These are phyloP conservation scores for Melipona bicolor DNA, from an alignment of 2,888 invertebrate species.

Conservation along the genomic window DNA sequence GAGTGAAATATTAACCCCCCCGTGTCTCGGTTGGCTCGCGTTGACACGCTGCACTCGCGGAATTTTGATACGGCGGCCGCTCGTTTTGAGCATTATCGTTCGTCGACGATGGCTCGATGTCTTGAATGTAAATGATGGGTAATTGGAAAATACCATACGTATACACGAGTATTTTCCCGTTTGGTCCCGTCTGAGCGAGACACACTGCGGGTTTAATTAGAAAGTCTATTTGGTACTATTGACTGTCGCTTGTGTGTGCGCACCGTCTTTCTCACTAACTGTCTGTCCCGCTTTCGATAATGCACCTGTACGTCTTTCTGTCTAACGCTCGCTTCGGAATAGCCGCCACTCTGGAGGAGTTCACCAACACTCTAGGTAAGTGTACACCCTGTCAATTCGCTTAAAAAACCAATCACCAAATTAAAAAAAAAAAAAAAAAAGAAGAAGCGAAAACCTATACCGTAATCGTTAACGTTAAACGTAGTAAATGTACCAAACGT, in stretches of 20 bases:
- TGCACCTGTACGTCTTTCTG: slow-evolving; percentile 59
- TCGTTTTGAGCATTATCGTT: neutral
- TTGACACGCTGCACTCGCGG: slow-evolving; percentile 5
- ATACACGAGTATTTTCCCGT: neutral
- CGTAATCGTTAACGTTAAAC: too few species aligned
- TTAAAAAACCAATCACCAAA: neutral
- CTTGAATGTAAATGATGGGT: slow-evolving; percentile 1
- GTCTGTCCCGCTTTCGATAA: slow-evolving; percentile 50
- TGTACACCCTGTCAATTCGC: slow-evolving; percentile 41
- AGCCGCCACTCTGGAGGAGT: slow-evolving; percentile 81
- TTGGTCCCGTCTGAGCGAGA: neutral
- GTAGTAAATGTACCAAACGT: too few species aligned
- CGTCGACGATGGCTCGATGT: neutral
- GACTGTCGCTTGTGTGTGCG: slow-evolving; percentile 24
- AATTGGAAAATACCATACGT: neutral
- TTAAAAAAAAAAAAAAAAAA: neutral
- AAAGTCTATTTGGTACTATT: neutral
- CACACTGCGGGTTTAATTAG: neutral
- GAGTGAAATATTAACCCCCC: slow-evolving; percentile 56
- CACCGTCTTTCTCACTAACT: slow-evolving; percentile 25
- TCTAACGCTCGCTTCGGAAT: slow-evolving; percentile 68
- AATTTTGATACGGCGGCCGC: slow-evolving; percentile 32
- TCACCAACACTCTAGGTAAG: slow-evolving; percentile 82
- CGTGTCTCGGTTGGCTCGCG: slow-evolving; percentile 1
- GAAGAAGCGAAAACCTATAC: too few species aligned